phyloP scores from a whole-genome alignment of 1,140 invertebrate genomes.

The Drosophila lowei region DNA sequence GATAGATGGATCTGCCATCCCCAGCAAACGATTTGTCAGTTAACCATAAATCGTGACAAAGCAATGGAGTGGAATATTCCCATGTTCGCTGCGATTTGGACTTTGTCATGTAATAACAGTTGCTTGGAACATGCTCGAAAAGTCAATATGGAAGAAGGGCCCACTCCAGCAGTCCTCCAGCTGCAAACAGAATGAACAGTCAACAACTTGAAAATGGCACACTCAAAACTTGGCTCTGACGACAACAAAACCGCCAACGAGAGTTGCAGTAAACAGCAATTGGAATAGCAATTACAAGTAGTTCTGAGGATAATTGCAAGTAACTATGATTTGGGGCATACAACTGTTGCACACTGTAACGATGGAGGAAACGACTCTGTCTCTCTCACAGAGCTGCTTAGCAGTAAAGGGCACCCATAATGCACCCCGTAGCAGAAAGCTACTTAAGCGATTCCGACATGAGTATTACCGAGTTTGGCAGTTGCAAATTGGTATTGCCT shows the following conservation, averaged over 20 bases:
- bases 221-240: slow-evolving; percentile 33
- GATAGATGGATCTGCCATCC: neutral
- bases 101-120: slow-evolving; percentile 41
- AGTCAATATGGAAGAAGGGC: slow-evolving; percentile 2
- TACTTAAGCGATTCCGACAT: too few relatives aligned
- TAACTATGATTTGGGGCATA: slow-evolving; percentile 37
- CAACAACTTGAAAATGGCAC: slow-evolving; percentile 29
- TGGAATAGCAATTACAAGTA: slow-evolving; percentile 62
- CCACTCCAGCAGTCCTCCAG: slow-evolving; percentile 5
- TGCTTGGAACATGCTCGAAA: slow-evolving; percentile 29
- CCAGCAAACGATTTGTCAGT: slow-evolving; percentile 11
- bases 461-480: too few relatives aligned
- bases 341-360: slow-evolving; percentile 64
- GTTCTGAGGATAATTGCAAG: slow-evolving; percentile 39
- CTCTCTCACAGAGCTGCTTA: too few relatives aligned
- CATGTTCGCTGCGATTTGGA: slow-evolving; percentile 11
- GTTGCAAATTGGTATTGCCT: too few relatives aligned
- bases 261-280: slow-evolving; percentile 40
- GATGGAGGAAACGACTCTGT: too few relatives aligned
- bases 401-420: too few relatives aligned
- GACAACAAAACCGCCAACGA: slow-evolving; percentile 13
- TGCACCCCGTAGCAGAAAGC: too few relatives aligned
- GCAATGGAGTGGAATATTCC: slow-evolving; percentile 14
- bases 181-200: slow-evolving; percentile 1
- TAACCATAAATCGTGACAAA: slow-evolving; percentile 3